Evolutionary conservation across 2,888 invertebrate species (phyloP).

Genomic region (Pollenia labialis): DNA sequence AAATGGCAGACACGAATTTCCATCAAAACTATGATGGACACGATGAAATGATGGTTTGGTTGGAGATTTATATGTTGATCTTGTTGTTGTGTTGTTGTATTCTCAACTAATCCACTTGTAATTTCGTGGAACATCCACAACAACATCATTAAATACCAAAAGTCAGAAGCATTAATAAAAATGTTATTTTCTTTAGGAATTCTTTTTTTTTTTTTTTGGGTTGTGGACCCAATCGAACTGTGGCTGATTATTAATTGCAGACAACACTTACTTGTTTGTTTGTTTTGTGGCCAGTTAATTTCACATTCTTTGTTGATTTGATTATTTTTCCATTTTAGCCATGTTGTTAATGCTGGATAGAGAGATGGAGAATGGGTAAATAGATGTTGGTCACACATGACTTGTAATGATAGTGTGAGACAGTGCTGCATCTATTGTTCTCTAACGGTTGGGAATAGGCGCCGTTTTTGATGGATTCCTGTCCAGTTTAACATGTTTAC

Average conservation of each 20-base stretch:
- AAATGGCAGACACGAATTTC: constrained; percentile 64
- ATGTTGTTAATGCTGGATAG: constrained; percentile 40
- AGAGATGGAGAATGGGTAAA: neutral
- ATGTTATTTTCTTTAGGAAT: constrained; percentile 32
- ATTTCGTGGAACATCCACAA: constrained; percentile 63
- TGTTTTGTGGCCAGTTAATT: constrained; percentile 33
- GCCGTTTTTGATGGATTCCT: constrained; percentile 82
- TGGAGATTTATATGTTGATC: constrained; percentile 48
- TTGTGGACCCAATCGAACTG: constrained; percentile 54
- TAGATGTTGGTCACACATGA: constrained; percentile 19
- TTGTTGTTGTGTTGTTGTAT: constrained; percentile 34
- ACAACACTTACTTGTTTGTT: constrained; percentile 38
- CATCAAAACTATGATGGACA: constrained; percentile 59
- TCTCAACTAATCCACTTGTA: constrained; percentile 66
- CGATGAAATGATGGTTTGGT: constrained; percentile 63
- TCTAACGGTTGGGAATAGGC: constrained; percentile 75
- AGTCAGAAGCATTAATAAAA: constrained; percentile 68
- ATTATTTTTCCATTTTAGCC: neutral
- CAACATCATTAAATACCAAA: constrained; percentile 75
- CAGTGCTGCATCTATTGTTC: constrained; percentile 68
- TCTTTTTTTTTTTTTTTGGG: constrained; percentile 28
- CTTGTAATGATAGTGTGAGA: constrained; percentile 44
- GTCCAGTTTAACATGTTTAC: constrained; percentile 72
- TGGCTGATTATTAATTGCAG: constrained; percentile 63
- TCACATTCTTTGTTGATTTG: constrained; percentile 11